phyloP scores from a whole-genome alignment of 2,113 vertebrate species.

The Trachemys scripta region DNA sequence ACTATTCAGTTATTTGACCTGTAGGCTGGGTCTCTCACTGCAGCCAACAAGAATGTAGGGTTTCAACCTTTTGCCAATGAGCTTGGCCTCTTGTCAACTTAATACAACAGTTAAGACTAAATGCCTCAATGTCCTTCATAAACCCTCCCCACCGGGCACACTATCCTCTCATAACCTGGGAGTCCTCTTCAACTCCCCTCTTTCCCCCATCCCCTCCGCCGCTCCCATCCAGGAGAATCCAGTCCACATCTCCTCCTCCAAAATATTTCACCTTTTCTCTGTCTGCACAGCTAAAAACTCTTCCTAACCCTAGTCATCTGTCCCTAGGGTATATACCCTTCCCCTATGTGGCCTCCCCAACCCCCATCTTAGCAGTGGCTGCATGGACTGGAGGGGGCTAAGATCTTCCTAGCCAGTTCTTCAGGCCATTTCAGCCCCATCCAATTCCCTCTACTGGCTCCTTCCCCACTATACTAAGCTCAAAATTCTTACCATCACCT shows the following conservation, averaged over 20 bases:
- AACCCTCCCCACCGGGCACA: not conserved
- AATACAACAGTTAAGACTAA: not conserved
- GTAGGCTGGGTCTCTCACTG: conserved; percentile 47
- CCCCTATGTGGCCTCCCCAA: not conserved
- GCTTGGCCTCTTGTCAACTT: conserved; percentile 42
- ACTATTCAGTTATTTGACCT: conserved; percentile 44
- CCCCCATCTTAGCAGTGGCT: not conserved
- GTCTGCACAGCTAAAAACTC: not conserved
- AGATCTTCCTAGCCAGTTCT: not conserved
- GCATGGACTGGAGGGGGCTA: not conserved
- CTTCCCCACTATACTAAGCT: not conserved
- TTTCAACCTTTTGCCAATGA: conserved; percentile 45
- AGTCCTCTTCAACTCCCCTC: not conserved
- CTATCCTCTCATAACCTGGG: not conserved
- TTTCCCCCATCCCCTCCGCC: not conserved
- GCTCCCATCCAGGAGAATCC: not conserved
- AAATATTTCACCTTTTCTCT: not conserved
- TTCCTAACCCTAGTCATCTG: not conserved
- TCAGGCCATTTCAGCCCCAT: not conserved
- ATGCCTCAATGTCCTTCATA: not conserved
- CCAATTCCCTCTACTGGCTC: not conserved
- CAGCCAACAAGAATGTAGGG: not conserved
- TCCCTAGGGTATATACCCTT: not conserved
- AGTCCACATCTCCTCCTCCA: not conserved
- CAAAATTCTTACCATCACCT: not conserved